Percentiles rank a stretch among this genome's conserved stretches.
phyloP scores from a whole-genome alignment of 2,113 vertebrate genomes.

The Gavia stellata region DNA sequence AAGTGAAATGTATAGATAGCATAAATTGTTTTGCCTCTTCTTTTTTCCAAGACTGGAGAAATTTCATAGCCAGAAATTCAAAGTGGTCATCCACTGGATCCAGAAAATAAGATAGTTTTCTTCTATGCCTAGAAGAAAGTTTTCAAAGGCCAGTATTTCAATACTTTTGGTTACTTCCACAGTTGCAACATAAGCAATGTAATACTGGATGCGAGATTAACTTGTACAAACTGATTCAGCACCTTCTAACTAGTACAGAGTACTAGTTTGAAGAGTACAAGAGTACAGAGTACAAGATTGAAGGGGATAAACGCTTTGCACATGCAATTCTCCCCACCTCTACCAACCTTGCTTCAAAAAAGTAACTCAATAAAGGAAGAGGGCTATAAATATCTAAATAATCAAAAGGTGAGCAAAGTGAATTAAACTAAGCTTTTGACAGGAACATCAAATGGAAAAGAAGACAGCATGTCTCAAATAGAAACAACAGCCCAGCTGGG shows the following conservation, averaged over 20 bases:
- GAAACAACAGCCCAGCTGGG: neutral
- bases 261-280: no score
- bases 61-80: neutral
- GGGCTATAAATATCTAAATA: neutral
- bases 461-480: neutral
- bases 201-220: neutral
- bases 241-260: neutral
- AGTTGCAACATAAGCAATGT: neutral
- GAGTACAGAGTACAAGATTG: neutral
- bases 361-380: neutral
- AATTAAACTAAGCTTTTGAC: neutral
- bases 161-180: neutral
- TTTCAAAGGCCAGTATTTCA: neutral
- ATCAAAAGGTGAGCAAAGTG: neutral
- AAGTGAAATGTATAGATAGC: neutral
- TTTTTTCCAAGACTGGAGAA: neutral
- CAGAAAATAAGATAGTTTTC: neutral
- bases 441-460: neutral
- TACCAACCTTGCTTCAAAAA: neutral
- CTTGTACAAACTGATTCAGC: neutral
- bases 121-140: neutral
- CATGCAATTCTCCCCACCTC: neutral
- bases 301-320: neutral
- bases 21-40: neutral
- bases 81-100: neutral